Evolutionary conservation across 2,797 vertebrate species (phyloP).

Genomic region (Pempheris klunzingeri): DNA sequence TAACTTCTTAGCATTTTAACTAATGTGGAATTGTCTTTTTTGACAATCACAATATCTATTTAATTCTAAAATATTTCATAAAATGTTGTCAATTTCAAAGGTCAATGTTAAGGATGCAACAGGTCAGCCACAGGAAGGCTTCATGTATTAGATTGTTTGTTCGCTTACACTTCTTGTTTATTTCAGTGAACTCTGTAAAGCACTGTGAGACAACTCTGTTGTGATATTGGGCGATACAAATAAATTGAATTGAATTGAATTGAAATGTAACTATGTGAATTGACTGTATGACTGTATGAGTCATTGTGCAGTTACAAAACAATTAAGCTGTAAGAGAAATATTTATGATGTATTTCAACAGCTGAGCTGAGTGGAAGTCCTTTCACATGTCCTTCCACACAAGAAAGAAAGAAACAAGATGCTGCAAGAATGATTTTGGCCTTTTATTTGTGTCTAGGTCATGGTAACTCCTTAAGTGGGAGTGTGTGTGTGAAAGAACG

Average conservation of each 20-base stretch:
- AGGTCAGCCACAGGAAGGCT: not conserved
- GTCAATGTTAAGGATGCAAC: not conserved
- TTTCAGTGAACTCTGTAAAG: too few relatives aligned
- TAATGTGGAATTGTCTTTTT: not conserved
- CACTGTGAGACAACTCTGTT: too few relatives aligned
- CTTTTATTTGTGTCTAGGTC: too few relatives aligned
- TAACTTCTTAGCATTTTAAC: not conserved
- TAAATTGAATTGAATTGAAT: too few relatives aligned
- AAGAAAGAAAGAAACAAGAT: too few relatives aligned
- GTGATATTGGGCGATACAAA: too few relatives aligned
- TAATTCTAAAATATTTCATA: not conserved
- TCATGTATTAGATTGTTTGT: too few relatives aligned
- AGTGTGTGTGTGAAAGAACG: too few relatives aligned
- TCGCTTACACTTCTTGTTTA: too few relatives aligned
- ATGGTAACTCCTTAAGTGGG: too few relatives aligned
- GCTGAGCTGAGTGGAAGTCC: not conserved
- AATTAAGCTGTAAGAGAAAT: not conserved
- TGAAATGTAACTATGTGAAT: not conserved
- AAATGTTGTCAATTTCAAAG: not conserved
- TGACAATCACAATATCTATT: not conserved
- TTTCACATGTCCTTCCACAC: too few relatives aligned
- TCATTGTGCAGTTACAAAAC: not conserved
- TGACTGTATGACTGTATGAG: not conserved
- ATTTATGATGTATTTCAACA: not conserved
- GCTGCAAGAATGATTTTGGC: too few relatives aligned